phyloP scores from a whole-genome alignment of 2,797 vertebrate species.

The Acrossocheilus wenchowensis region DNA sequence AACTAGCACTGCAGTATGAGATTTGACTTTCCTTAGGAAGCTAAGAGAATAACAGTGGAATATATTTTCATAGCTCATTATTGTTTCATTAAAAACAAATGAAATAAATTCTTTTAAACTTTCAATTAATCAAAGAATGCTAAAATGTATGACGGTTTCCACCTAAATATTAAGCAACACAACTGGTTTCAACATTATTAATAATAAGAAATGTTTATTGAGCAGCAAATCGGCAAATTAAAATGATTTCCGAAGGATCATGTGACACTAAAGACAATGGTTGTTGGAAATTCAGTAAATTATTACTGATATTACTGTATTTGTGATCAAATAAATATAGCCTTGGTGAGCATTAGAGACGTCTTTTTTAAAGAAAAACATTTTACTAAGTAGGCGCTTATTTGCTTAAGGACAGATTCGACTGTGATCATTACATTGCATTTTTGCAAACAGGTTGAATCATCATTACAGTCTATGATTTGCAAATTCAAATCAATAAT shows the following conservation, averaged over 20 bases:
- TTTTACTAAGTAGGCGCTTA: background rate
- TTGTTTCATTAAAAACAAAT: background rate
- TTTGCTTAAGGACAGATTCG: background rate
- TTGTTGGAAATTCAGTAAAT: background rate
- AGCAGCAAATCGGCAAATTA: background rate
- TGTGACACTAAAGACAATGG: background rate
- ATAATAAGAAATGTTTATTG: background rate
- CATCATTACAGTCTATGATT: background rate
- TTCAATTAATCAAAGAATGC: background rate
- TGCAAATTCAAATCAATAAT: background rate
- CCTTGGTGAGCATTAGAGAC: background rate
- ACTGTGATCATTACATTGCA: background rate
- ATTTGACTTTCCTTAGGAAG: background rate
- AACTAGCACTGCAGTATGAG: background rate
- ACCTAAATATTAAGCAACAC: background rate
- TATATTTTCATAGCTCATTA: background rate
- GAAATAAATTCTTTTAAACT: background rate
- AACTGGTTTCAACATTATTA: background rate
- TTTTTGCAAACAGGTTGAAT: slow-evolving; percentile 4
- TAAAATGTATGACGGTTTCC: background rate
- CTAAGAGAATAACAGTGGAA: background rate
- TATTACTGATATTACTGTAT: background rate
- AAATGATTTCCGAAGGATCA: background rate
- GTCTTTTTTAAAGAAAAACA: background rate
- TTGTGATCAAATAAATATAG: background rate